These are phyloP conservation scores for Catalaphyllia jardinei DNA, from an alignment of 64 coral and sea anemone species.

Conservation along the genomic window DNA sequence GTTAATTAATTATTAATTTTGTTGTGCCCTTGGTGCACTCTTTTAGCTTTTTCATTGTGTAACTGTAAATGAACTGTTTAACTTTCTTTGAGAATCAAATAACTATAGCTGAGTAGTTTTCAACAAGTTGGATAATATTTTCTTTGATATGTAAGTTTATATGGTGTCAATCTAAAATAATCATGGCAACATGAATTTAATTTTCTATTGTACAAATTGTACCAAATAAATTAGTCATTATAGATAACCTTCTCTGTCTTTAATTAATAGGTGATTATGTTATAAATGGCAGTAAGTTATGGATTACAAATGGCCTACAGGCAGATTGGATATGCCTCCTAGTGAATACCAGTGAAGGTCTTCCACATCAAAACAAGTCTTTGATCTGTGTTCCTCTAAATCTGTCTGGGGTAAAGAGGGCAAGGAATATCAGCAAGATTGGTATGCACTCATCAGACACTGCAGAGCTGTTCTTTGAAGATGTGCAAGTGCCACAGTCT, in stretches of 20 bases:
- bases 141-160: no score
- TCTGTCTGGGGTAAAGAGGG: conserved; percentile 79
- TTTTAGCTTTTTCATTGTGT: no score
- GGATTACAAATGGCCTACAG: conserved; percentile 97
- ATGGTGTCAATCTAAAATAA: no score
- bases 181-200: no score
- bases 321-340: conserved; percentile 99
- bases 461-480: conserved; percentile 97
- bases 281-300: conserved; percentile 98
- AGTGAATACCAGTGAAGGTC: conserved; percentile 89
- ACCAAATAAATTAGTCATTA: no score
- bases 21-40: no score
- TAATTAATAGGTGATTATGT: conserved; percentile 83
- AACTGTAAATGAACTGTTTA: no score
- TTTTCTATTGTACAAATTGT: no score
- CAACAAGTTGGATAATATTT: no score
- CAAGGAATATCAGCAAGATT: conserved; percentile 83
- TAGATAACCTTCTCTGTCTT: neutral
- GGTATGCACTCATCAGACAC: conserved; percentile 99
- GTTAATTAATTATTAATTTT: no score
- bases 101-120: no score
- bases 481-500: conserved; percentile 91
- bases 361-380: conserved; percentile 89
- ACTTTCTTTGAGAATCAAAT: no score
- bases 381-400: conserved; percentile 88